phyloP scores from a whole-genome alignment of 2,888 invertebrate genomes.

The Philereme vetulata region DNA sequence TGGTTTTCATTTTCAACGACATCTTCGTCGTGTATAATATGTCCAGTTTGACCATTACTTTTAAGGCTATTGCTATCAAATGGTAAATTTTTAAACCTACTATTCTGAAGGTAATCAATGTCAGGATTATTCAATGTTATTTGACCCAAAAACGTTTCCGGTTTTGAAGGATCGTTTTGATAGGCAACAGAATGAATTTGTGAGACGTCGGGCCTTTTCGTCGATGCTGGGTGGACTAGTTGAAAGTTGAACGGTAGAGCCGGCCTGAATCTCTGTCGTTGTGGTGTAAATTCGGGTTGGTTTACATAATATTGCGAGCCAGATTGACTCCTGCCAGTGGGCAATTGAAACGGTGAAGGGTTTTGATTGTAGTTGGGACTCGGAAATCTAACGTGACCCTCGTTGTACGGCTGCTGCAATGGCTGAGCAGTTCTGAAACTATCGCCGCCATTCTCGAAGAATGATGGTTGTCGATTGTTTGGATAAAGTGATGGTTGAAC shows the following conservation, averaged over 20 bases:
- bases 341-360: conserved; percentile 77
- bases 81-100: conserved; percentile 73
- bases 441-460: conserved; percentile 69
- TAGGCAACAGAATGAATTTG: conserved; percentile 83
- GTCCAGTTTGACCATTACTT: conserved; percentile 72
- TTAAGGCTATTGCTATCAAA: conserved; percentile 78
- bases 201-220: conserved; percentile 82
- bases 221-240: conserved; percentile 75
- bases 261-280: conserved; percentile 71
- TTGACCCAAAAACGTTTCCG: conserved; percentile 85
- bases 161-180: conserved; percentile 84
- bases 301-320: conserved; percentile 74
- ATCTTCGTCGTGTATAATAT: conserved; percentile 69
- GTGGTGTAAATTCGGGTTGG: conserved; percentile 73
- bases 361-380: conserved; percentile 79
- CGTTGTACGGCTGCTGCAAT: conserved; percentile 66
- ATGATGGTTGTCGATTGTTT: conserved; percentile 66
- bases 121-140: conserved; percentile 85
- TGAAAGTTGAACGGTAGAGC: conserved; percentile 75
- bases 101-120: conserved; percentile 75
- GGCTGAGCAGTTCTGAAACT: conserved; percentile 64
- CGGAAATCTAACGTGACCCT: conserved; percentile 69
- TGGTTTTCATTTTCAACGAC: conserved; percentile 71
- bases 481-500: conserved; percentile 77
- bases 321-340: conserved; percentile 77